phyloP scores from a whole-genome alignment of 2,888 invertebrate genomes.

The Bellardia pandia region DNA sequence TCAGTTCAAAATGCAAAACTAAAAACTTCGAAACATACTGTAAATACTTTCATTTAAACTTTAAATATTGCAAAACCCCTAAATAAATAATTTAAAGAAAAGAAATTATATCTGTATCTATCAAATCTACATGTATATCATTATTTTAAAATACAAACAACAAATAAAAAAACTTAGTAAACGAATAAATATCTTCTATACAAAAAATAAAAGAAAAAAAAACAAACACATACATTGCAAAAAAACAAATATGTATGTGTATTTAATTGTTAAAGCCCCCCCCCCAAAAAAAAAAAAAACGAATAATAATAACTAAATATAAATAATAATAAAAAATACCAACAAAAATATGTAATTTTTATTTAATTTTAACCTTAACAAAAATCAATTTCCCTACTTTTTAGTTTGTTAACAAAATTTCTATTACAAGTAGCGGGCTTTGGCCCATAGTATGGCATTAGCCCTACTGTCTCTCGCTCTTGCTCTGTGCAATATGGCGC shows the following conservation, averaged over 20 bases:
- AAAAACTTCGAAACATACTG: slow-evolving; percentile 49
- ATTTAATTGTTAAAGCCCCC: slow-evolving; percentile 56
- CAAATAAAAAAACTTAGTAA: slow-evolving; percentile 55
- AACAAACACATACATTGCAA: slow-evolving; percentile 32
- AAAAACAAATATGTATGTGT: slow-evolving; percentile 41
- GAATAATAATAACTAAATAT: slow-evolving; percentile 36
- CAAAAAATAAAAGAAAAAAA: slow-evolving; percentile 40
- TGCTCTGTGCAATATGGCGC: too few species aligned
- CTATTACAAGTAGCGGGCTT: too few species aligned
- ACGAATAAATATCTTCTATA: slow-evolving; percentile 69
- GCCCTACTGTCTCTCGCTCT: too few species aligned
- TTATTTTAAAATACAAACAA: slow-evolving; percentile 63
- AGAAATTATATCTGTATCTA: slow-evolving; percentile 66
- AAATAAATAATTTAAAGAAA: slow-evolving; percentile 28
- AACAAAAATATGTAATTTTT: slow-evolving; percentile 38
- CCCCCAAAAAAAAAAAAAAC: slow-evolving; percentile 8
- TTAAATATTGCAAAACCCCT: slow-evolving; percentile 10
- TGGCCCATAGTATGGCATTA: too few species aligned
- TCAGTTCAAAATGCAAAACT: background rate
- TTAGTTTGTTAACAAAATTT: too few species aligned
- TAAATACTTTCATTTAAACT: slow-evolving; percentile 67
- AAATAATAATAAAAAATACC: slow-evolving; percentile 41
- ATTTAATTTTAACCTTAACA: background rate
- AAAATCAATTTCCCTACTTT: too few species aligned
- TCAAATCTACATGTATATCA: slow-evolving; percentile 73